Percentiles rank a stretch among this genome's conserved stretches.
These are phyloP conservation scores for Petrocephalus schoutedeni DNA, from an alignment of 2,797 vertebrate genomes.

Conservation along the genomic window DNA sequence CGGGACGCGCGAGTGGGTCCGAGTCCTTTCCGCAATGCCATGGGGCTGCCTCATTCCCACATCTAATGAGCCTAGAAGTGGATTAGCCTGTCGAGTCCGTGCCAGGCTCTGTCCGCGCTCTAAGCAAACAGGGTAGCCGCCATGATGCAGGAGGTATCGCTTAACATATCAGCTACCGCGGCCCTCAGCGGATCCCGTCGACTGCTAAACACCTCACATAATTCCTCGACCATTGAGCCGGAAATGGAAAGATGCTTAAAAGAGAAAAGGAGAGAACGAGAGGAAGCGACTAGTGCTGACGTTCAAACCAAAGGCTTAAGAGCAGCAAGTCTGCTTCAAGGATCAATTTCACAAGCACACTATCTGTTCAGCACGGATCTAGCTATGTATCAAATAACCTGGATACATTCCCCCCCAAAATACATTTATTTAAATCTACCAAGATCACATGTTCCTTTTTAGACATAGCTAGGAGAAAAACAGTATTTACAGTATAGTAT, in stretches of 20 bases:
- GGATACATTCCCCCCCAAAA: not conserved
- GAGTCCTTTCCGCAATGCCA: not conserved
- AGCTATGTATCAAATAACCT: not conserved
- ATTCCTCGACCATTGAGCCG: not conserved
- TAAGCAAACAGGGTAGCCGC: conserved; percentile 67
- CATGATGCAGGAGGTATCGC: conserved; percentile 60
- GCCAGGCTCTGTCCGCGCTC: conserved; percentile 65
- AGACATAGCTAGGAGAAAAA: not conserved
- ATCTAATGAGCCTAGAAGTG: conserved; percentile 64
- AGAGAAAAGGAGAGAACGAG: not conserved
- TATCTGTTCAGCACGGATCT: not conserved
- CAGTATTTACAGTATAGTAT: no score
- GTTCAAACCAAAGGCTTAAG: not conserved
- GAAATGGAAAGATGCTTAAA: not conserved
- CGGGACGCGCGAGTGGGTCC: conserved; percentile 53
- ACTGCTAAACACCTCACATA: conserved; percentile 16
- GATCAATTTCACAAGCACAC: not conserved
- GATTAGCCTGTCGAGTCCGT: conserved; percentile 65
- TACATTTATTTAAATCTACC: not conserved
- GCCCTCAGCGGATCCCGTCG: conserved; percentile 33
- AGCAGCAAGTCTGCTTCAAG: not conserved
- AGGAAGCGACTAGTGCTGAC: not conserved
- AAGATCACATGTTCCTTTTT: not conserved
- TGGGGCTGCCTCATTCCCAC: conserved; percentile 50
- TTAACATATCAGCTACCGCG: conserved; percentile 47